Percentiles rank a stretch among this genome's conserved stretches.
phyloP scores from a whole-genome alignment of 2,797 vertebrate species.

The Emys orbicularis region DNA sequence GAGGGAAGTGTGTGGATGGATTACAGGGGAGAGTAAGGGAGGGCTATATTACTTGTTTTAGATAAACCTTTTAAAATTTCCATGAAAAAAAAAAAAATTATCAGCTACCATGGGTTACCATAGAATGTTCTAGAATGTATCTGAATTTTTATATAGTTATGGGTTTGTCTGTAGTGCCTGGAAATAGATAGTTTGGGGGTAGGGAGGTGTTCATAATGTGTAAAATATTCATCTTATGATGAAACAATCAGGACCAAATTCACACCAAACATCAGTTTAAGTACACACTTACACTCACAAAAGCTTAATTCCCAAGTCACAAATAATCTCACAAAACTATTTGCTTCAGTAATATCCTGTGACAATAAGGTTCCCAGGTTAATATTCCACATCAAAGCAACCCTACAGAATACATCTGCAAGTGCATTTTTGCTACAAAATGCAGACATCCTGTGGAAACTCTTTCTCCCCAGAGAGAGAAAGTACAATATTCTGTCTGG shows the following conservation, averaged over 20 bases:
- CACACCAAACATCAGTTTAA: conserved; percentile 54
- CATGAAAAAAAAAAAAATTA: background rate
- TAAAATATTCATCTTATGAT: background rate
- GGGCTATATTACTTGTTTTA: background rate
- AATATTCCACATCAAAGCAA: conserved; percentile 67
- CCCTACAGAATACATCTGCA: conserved; percentile 51
- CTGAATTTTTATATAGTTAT: background rate
- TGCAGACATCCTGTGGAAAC: conserved; percentile 72
- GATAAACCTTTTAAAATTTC: background rate
- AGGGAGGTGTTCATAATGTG: background rate
- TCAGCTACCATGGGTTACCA: conserved; percentile 1
- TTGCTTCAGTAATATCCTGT: conserved; percentile 63
- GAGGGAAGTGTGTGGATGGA: background rate
- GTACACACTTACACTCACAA: conserved; percentile 35
- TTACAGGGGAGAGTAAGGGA: background rate
- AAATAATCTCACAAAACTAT: conserved; percentile 66
- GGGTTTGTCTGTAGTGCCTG: background rate
- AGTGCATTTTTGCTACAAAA: conserved; percentile 48
- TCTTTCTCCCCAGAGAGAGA: conserved; percentile 39
- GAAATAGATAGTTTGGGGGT: background rate
- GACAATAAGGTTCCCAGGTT: conserved; percentile 67
- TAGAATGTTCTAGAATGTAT: conserved; percentile 27
- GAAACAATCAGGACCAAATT: conserved; percentile 39
- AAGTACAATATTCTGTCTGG: conserved; percentile 50
- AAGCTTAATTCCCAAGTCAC: conserved; percentile 73